Evolutionary conservation across 2,888 invertebrate genomes (phyloP).

Genomic region (Agrochola lychnidis): DNA sequence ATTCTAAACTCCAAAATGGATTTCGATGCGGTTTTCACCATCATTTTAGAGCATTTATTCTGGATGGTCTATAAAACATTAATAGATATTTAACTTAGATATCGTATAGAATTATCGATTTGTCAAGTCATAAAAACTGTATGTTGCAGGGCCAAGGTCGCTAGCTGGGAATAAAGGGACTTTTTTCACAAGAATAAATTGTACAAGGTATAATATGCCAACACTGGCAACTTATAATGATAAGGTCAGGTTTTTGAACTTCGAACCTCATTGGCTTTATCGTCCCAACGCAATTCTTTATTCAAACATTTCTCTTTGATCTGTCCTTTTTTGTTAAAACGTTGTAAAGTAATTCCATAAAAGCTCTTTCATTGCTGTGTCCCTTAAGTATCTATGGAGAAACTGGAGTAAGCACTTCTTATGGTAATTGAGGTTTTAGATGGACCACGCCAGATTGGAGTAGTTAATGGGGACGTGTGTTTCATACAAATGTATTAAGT

Average conservation of each 20-base stretch:
- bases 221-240: slow-evolving; percentile 34
- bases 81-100: background rate
- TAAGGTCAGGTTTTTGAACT: slow-evolving; percentile 22
- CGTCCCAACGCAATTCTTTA: slow-evolving; percentile 35
- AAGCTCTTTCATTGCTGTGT: slow-evolving; percentile 20
- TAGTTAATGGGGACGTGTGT: background rate
- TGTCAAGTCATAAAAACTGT: background rate
- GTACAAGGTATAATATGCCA: slow-evolving; percentile 8
- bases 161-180: background rate
- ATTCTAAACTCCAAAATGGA: no score
- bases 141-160: background rate
- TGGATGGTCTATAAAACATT: no score
- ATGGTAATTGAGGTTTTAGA: slow-evolving; percentile 24
- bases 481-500: background rate
- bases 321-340: slow-evolving; percentile 20
- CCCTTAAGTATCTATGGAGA: slow-evolving; percentile 19
- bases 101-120: background rate
- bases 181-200: slow-evolving; percentile 18
- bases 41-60: no score
- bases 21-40: no score
- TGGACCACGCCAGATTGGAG: background rate
- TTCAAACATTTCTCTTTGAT: slow-evolving; percentile 44
- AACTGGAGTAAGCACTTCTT: slow-evolving; percentile 20
- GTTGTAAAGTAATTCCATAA: slow-evolving; percentile 29
- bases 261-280: slow-evolving; percentile 33